These are phyloP conservation scores for Bolborhynchus lineola DNA, from an alignment of 2,113 vertebrate genomes.

Conservation along the genomic window DNA sequence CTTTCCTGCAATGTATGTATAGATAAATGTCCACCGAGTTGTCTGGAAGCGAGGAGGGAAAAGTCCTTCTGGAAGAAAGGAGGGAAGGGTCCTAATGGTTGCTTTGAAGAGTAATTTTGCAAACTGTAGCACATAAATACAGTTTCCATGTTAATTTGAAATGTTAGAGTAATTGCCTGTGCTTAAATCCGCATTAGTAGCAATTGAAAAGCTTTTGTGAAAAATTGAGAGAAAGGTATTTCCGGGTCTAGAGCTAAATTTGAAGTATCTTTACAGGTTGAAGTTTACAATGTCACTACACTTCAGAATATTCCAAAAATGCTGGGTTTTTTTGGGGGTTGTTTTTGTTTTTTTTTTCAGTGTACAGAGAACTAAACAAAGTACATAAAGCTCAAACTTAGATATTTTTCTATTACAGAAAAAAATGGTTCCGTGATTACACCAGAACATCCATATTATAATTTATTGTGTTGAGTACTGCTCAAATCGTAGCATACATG, in stretches of 20 bases:
- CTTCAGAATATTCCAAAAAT: neutral
- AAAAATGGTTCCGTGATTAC: accelerated
- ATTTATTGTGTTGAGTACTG: neutral
- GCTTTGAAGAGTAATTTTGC: neutral
- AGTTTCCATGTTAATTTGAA: neutral
- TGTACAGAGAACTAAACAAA: neutral
- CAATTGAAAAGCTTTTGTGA: neutral
- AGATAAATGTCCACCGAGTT: neutral
- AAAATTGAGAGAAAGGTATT: neutral
- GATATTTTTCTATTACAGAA: neutral
- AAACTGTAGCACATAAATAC: neutral
- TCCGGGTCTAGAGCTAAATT: neutral
- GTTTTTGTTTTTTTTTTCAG: neutral
- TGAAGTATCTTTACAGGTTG: neutral
- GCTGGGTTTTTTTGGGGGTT: neutral
- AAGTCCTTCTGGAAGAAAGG: neutral
- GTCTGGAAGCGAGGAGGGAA: neutral
- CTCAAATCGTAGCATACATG: neutral
- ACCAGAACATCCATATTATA: neutral
- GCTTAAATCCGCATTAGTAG: neutral
- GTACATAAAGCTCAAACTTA: neutral
- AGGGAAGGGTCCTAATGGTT: neutral
- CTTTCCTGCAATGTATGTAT: neutral
- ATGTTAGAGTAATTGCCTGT: neutral
- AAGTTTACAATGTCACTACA: neutral